Evolutionary conservation across 1,140 invertebrate species (phyloP), one percentile per base, ranked within the genome.

Genomic region (Chrysopa pallens): DNA sequence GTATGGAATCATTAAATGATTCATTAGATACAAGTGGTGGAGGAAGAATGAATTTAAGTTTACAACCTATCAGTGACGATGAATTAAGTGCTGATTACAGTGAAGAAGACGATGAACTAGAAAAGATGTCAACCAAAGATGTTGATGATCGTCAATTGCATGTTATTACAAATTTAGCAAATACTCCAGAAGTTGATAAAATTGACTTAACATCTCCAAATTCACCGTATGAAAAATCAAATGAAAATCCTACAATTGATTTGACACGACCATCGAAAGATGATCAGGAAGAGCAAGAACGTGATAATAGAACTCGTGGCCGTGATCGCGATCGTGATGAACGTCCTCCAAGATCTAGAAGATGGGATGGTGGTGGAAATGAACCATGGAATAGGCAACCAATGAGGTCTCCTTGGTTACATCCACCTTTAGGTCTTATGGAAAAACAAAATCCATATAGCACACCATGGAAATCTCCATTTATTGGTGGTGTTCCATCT

Each of bases 1-100:
- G 78, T 17, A 74, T 76, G 27, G 78, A 83, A 38, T 66, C 64
- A 1, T 51, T 57, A 46, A 50, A 53, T 36, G 5, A 38, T 17
- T 12, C 37, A 29, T 11, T 17, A 13, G 27, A 13, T 15, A 48
- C 46, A 3, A 11, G 46, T 11, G 49, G 43, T 7, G 17, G 17
- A 23, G 17, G 2, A 23, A 5, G 17, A 3, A 23, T 23, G 17
- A 55, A 52, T 38, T 42, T 52, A 33, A 50, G 50, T 13, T 44
- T 57, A 3, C 54, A 56, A 54, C 51, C 54, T 6, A 55, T 58
- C 17, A 69, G 58, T 38, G 65, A 69, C 42, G 60, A 67, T 36
- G 69, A 70, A 44, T 47, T 44, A 15, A 40, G 29, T 12, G 45
- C 56, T n/a, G 58, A 55, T 36, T 59, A 61, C 1, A 36, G 38